Percentiles rank a stretch among this genome's conserved stretches.
Conservation (phyloP, 2,113 vertebrate species). For the Nibea albiflora region DNA sequence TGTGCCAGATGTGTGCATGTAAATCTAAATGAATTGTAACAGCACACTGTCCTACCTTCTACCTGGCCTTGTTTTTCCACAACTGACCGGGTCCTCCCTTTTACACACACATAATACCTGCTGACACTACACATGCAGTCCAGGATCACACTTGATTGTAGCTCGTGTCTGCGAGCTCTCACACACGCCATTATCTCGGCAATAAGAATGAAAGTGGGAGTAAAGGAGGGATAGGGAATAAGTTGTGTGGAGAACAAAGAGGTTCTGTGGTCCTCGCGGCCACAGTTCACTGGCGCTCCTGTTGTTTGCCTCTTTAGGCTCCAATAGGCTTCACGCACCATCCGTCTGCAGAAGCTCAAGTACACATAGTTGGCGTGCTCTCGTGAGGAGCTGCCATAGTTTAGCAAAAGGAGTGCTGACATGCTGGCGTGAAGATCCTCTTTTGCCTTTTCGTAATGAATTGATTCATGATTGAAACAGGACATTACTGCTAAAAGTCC, state of each 20-base stretch:
- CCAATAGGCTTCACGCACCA: constrained; percentile 15
- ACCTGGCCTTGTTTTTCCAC: background rate
- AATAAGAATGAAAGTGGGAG: background rate
- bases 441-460: background rate
- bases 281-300: constrained; percentile 4
- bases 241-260: constrained; percentile 21
- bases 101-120: background rate
- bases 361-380: background rate
- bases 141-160: background rate
- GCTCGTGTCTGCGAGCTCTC: background rate
- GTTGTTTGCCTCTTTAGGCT: constrained; percentile 16
- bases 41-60: background rate
- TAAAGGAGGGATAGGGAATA: background rate
- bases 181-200: background rate
- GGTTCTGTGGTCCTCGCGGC: constrained; percentile 11
- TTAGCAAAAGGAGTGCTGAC: background rate
- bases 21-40: constrained; percentile 1
- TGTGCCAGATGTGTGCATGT: constrained; percentile 14
- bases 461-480: too few relatives aligned
- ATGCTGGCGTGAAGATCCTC: background rate
- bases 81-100: background rate
- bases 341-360: background rate
- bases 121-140: background rate
- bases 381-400: background rate
- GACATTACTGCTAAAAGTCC: background rate